Percentiles rank a stretch among this genome's conserved stretches.
These are phyloP conservation scores for Hemicrepidius hirtus DNA, from an alignment of 2,888 invertebrate species.

Conservation along the genomic window DNA sequence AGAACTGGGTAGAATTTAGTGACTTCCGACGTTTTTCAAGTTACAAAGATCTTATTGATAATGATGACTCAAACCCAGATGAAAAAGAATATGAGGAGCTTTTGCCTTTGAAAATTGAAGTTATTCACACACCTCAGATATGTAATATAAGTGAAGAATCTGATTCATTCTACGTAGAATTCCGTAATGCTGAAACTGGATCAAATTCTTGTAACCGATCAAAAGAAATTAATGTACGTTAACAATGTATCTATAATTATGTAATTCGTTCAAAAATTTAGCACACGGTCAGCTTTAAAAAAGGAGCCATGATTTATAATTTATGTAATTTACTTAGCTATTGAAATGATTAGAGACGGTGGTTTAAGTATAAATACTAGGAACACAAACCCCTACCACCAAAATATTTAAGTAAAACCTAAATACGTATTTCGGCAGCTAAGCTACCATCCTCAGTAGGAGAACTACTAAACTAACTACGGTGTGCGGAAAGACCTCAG, in stretches of 20 bases:
- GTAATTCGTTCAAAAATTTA: slow-evolving; percentile 11
- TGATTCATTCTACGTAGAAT: slow-evolving; percentile 7
- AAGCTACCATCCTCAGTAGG: too few species aligned
- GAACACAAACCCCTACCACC: too few species aligned
- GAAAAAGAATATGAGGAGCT: slow-evolving; percentile 15
- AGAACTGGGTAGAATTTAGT: slow-evolving; percentile 14
- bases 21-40: slow-evolving; percentile 4
- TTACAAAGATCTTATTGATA: slow-evolving; percentile 5
- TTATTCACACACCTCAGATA: slow-evolving; percentile 14
- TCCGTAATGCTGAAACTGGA: slow-evolving; percentile 11
- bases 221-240: slow-evolving; percentile 8
- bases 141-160: slow-evolving; percentile 12
- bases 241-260: slow-evolving; percentile 8
- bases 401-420: too few species aligned
- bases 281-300: neutral
- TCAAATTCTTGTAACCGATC: slow-evolving; percentile 10
- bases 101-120: slow-evolving; percentile 3
- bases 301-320: neutral
- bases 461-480: too few species aligned
- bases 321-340: slow-evolving; percentile 1
- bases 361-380: too few species aligned
- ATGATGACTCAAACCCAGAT: slow-evolving; percentile 11
- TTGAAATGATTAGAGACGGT: too few species aligned
- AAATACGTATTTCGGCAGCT: too few species aligned
- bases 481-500: too few species aligned